phyloP scores from a whole-genome alignment of 1,140 invertebrate species.

The Leptinotarsa defecta region DNA sequence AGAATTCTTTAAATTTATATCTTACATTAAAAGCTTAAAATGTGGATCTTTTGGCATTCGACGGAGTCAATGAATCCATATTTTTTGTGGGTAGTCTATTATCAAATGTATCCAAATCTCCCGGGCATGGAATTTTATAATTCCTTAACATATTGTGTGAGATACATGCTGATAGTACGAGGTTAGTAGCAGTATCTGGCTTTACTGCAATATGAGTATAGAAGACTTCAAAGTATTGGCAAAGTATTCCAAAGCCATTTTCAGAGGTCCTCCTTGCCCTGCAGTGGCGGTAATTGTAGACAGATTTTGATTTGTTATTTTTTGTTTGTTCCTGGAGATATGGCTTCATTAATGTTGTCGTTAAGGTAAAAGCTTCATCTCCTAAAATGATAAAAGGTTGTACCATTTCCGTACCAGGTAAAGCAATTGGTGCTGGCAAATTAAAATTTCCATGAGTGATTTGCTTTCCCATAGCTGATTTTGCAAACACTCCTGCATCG shows the following conservation, averaged over 20 bases:
- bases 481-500: no score
- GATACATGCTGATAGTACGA: not conserved
- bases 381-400: no score
- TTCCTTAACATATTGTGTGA: not conserved
- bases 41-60: not conserved
- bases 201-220: not conserved
- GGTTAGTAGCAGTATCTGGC: not conserved
- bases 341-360: conserved; percentile 55
- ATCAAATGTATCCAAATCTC: no score
- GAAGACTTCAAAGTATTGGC: not conserved
- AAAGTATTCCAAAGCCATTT: conserved; percentile 18
- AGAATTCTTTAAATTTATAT: not conserved
- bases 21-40: not conserved
- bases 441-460: no score
- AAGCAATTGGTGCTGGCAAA: no score
- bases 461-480: no score
- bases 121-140: no score
- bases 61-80: not conserved
- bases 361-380: no score
- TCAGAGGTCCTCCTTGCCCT: conserved; percentile 15
- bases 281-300: conserved; percentile 18
- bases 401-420: no score
- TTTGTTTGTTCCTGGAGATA: conserved; percentile 51
- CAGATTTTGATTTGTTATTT: conserved; percentile 28
- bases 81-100: not conserved